These are phyloP conservation scores for Plebejus argus DNA, from an alignment of 2,888 invertebrate genomes.

Conservation along the genomic window DNA sequence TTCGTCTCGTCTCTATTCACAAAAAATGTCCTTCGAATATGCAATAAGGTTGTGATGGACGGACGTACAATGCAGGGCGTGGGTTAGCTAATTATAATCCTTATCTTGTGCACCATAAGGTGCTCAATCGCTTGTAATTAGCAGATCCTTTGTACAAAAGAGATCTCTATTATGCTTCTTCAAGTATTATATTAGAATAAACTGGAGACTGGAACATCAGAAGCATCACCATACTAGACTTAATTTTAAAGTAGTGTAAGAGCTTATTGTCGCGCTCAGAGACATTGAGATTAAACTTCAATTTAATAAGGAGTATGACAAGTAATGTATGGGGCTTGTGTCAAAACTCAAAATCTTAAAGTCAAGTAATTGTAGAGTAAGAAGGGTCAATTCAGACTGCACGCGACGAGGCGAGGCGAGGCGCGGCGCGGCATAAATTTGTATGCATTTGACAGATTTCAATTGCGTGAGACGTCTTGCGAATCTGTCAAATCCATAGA, in stretches of 20 bases:
- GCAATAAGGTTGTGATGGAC: conserved; percentile 18
- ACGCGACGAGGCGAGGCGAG: too few species aligned
- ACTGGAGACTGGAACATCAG: neutral
- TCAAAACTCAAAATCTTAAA: too few species aligned
- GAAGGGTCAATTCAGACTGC: too few species aligned
- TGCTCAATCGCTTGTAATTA: neutral
- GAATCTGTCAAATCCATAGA: too few species aligned
- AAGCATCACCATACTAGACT: neutral
- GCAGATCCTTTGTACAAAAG: neutral
- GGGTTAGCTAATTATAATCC: neutral
- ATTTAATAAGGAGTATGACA: too few species aligned
- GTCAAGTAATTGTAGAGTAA: too few species aligned
- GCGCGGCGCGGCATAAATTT: too few species aligned
- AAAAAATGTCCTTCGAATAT: conserved; percentile 18
- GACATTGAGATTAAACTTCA: too few species aligned
- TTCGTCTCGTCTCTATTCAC: conserved; percentile 38
- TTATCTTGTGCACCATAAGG: neutral
- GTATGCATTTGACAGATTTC: too few species aligned
- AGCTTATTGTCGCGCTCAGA: too few species aligned
- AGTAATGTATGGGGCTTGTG: too few species aligned
- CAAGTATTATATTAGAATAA: conserved; percentile 1
- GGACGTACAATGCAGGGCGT: neutral
- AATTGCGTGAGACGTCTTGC: too few species aligned
- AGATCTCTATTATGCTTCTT: conserved; percentile 6
- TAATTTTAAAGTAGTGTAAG: neutral